Base-by-base conservation (phyloP, 1,140 invertebrate species). In the Phthorimaea operculella region DNA sequence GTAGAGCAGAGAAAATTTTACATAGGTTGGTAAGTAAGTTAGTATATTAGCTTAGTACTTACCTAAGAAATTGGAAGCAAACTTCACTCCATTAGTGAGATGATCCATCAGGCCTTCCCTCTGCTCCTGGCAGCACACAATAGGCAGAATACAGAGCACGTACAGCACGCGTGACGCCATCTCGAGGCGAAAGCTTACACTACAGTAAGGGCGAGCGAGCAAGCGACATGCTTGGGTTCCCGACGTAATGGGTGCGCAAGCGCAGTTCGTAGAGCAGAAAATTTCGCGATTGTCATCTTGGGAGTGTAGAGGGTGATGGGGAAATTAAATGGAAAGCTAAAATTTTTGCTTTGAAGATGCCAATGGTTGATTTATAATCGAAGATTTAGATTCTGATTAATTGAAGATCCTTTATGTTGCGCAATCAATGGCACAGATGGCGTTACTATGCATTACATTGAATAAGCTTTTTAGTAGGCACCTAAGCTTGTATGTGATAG, bases 21-120 rank as follows among this genome's bases (percentile, higher is more conserved):
- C n/a, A n/a, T n/a, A n/a, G n/a, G n/a, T n/a, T n/a, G n/a, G n/a
- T n/a, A n/a, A n/a, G n/a, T n/a, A n/a, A n/a, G n/a, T n/a, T n/a
- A n/a, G n/a, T n/a, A n/a, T n/a, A n/a, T n/a, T n/a, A n/a, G n/a
- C n/a, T n/a, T n/a, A n/a, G n/a, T n/a, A 76, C 70, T 70, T 67
- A 87, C 86, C 87, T 52, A 90, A 83, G 71, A 90, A 85, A 74
- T 89, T 88, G 28, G 87, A 88, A 0, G 90, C 91, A 62, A 90
- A 84, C 68, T 91, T 87, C 52, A 92, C 79, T 39, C 90, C 89
- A 56, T 83, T 82, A 57, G 86, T 89, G 34, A 91, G 86, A 64
- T 88, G 88, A 49, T 89, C 87, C 45, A 91, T 79, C 12, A 91
- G 82, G 47, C 87, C 88, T 51, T 81, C 74, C 44, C 71, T 74